Evolutionary conservation across 2,797 vertebrate genomes (phyloP), one percentile per base, ranked within the genome.

Genomic region (Limnodromus scolopaceus): DNA sequence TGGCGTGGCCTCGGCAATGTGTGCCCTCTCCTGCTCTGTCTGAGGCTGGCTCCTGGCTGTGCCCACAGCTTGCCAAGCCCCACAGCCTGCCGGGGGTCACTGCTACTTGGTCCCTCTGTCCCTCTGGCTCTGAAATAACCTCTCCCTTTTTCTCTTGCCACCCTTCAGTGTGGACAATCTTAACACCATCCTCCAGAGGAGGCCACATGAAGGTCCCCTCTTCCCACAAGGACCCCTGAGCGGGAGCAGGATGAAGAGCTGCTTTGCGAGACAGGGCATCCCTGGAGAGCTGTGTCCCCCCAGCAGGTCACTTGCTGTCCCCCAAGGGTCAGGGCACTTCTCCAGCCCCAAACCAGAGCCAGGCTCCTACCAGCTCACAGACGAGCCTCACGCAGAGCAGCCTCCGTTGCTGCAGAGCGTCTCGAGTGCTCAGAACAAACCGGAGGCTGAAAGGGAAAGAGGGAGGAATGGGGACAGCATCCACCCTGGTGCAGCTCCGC

Each of bases 1-100:
- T 3, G 20, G 18, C 0, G 0, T 5, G 34, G 55, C 51, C 55
- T 39, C 0, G 0, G 74, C 39, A 27, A 7, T 0, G 5, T 1
- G 4, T 48, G 84, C 20, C 74, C 38, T 53, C 55, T 58, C 41
- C 54, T 3, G 27, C 1, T 36, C 58, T 10, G 14, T 2, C 15
- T 55, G 43, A 41, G 43, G 32, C 11, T 0, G 6, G 49, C 17
- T 69, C 65, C 69, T 3, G n/a, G 71, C 66, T 30, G 34, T 63
- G 69, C 69, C 57, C 7, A 0, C 0, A 1, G 9, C 1, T 10
- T 27, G 77, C 83, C 80, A 51, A 84, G n/a, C 17, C 16, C 72
- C 8, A 1, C 36, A 27, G 55, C 38, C 74, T 43, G 53, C 13
- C 11, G 0, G 20, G 16, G 38, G 17, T 71, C 60, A 9, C 25